Percentiles rank a stretch among this genome's conserved stretches.
phyloP scores from a whole-genome alignment of 2,888 invertebrate genomes.

The Atherix ibis region DNA sequence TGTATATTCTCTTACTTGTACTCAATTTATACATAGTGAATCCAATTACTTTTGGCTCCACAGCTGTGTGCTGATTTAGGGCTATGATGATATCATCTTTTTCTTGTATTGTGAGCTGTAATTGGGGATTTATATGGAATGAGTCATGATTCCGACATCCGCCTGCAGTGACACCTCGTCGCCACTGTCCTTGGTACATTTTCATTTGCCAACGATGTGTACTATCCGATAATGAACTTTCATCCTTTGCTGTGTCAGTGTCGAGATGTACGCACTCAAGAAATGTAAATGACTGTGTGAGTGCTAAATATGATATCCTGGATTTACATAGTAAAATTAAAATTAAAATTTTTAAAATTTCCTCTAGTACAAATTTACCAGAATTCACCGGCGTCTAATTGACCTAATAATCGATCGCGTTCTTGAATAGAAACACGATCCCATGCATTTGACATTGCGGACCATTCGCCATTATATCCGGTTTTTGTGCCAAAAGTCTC shows the following conservation, averaged over 20 bases:
- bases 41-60: constrained; percentile 86
- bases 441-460: constrained; percentile 55
- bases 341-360: too few species aligned
- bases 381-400: constrained; percentile 54
- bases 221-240: constrained; percentile 59
- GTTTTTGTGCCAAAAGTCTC: constrained; percentile 38
- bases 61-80: constrained; percentile 75
- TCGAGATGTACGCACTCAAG: constrained; percentile 77
- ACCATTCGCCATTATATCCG: constrained; percentile 57
- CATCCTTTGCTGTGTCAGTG: constrained; percentile 71
- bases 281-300: constrained; percentile 64
- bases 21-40: constrained; percentile 58
- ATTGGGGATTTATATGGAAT: constrained; percentile 85
- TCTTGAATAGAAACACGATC: constrained; percentile 58
- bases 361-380: constrained; percentile 38
- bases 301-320: constrained; percentile 70
- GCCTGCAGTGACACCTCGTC: constrained; percentile 72
- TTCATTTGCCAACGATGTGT: constrained; percentile 72
- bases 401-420: constrained; percentile 50
- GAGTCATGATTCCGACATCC: constrained; percentile 83
- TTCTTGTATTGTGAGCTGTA: constrained; percentile 63
- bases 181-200: constrained; percentile 75
- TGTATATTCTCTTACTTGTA: constrained; percentile 16
- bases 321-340: too few species aligned
- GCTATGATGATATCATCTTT: constrained; percentile 72